These are phyloP conservation scores for Hydrocynus forskahlii DNA, from an alignment of 2,797 vertebrate genomes.

Conservation along the genomic window DNA sequence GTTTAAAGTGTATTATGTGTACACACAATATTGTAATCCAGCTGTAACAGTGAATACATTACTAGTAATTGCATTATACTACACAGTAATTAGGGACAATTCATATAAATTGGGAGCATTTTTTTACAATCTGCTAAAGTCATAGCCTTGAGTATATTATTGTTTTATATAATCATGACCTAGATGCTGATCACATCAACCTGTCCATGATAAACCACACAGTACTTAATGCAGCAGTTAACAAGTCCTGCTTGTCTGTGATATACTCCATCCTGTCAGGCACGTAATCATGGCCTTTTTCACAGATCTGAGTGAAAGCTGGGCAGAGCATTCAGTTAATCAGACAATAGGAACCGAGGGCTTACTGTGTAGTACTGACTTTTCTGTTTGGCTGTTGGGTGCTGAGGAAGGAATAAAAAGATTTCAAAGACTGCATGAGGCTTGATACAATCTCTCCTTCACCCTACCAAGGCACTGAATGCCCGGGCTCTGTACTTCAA, in stretches of 20 bases:
- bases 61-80: too few species aligned
- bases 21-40: too few species aligned
- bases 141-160: background rate
- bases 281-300: constrained; percentile 4
- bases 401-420: background rate
- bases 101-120: too few species aligned
- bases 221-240: background rate
- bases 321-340: background rate
- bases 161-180: background rate
- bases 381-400: background rate
- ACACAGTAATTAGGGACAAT: too few species aligned
- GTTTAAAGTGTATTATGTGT: too few species aligned
- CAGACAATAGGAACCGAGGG: background rate
- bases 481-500: background rate
- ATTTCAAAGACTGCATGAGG: background rate
- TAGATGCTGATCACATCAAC: background rate
- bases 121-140: too few species aligned
- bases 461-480: background rate
- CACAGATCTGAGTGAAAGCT: background rate
- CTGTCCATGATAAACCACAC: background rate
- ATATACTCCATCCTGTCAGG: background rate
- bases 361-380: background rate
- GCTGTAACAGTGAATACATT: too few species aligned
- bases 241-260: background rate
- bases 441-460: background rate